phyloP scores from a whole-genome alignment of 2,888 invertebrate species.

The Coelopa pilipes region DNA sequence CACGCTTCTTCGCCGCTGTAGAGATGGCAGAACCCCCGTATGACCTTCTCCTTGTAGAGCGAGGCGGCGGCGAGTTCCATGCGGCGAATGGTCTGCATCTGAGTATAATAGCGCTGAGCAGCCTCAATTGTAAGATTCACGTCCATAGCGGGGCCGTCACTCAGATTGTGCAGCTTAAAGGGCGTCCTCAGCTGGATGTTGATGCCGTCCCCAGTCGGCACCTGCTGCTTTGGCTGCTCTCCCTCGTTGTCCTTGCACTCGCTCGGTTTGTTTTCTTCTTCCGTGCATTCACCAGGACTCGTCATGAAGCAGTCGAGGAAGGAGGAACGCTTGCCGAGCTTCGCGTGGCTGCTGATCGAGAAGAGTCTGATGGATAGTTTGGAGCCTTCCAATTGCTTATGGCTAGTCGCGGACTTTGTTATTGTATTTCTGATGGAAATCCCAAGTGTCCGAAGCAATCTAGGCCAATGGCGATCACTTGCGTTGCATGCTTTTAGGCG shows the following conservation, averaged over 20 bases:
- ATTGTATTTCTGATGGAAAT: no score
- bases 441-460: no score
- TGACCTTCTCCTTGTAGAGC: slow-evolving; percentile 93
- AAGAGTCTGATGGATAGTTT: no score
- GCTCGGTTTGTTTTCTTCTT: not conserved
- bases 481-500: no score
- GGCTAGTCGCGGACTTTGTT: no score
- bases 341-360: no score
- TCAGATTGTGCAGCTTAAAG: slow-evolving; percentile 69
- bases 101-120: slow-evolving; percentile 79
- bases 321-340: not conserved
- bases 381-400: no score
- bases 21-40: slow-evolving; percentile 96
- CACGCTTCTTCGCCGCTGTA: slow-evolving; percentile 88
- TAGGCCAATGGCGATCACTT: no score
- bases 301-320: slow-evolving; percentile 30
- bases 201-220: not conserved
- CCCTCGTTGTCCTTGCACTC: not conserved
- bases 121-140: slow-evolving; percentile 81
- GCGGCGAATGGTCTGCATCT: slow-evolving; percentile 85
- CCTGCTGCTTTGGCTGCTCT: not conserved
- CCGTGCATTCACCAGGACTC: not conserved
- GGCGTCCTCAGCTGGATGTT: not conserved
- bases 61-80: slow-evolving; percentile 93
- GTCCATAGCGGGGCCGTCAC: slow-evolving; percentile 79